Conservation (phyloP, 2,797 vertebrate genomes). For the Psittacula derbiana region DNA sequence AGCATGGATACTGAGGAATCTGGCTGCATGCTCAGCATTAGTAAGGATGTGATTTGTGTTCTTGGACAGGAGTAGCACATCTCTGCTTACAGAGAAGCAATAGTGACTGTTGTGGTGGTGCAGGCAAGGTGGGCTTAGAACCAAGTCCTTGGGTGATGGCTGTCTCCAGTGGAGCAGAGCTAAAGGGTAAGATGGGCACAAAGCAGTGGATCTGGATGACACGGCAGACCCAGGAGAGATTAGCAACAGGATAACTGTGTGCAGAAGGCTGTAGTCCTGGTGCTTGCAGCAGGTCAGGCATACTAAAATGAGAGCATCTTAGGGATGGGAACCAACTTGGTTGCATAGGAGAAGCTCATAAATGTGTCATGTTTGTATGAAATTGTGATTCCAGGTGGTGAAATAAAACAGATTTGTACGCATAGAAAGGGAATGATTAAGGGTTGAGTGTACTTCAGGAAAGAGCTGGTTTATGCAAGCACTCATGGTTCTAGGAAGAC, state of each 20-base stretch:
- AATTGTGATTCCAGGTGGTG: neutral
- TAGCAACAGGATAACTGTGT: neutral
- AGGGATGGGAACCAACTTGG: neutral
- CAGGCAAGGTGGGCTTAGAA: neutral
- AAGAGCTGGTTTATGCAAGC: neutral
- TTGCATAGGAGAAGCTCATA: neutral
- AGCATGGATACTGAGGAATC: neutral
- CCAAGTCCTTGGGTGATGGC: neutral
- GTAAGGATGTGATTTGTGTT: neutral
- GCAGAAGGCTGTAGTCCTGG: neutral
- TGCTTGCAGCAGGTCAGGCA: neutral
- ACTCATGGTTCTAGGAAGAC: neutral
- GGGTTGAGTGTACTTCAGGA: neutral
- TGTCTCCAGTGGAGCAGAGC: neutral
- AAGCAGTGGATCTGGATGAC: neutral
- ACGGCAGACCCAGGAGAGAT: neutral
- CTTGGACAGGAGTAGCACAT: neutral
- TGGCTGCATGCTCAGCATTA: neutral
- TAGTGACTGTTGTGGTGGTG: neutral
- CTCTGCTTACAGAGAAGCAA: neutral
- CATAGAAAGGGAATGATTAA: neutral
- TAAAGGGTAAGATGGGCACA: neutral
- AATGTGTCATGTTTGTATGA: neutral
- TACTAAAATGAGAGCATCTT: neutral
- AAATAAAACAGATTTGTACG: neutral